Base-by-base conservation (phyloP, 2,888 invertebrate species). In the Hirtodrosophila alboralis region DNA sequence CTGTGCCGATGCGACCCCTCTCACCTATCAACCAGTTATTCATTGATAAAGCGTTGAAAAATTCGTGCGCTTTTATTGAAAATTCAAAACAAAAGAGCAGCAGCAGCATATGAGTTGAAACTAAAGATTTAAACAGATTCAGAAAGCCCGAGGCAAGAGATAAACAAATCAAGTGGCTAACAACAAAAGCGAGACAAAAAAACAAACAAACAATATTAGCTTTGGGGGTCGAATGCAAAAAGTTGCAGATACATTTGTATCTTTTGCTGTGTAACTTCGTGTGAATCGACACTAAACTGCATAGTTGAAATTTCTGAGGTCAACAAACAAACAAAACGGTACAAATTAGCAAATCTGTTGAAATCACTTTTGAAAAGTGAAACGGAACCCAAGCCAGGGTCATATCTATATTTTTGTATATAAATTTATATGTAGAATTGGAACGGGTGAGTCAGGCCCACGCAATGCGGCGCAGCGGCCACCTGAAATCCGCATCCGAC, bases 311-410 rank as follows among this genome's bases (percentile, higher is more conserved):
- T 59, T 33, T 57, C 65, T 36, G 59, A 64, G 64, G 53, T 59
- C 51, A 30, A 36, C 30, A 41, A 56, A 41, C 45, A 44, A 54
- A 36, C 49, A 49, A 7, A 66, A 28, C 53, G 21, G 30, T 43
- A 54, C 51, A 60, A 52, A 48, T 67, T 53, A 56, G 53, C 62
- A 65, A 68, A 64, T 59, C 54, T 54, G 73, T 57, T 56, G 57
- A 57, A 77, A 59, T 63, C n/a, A 44, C 37, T 64, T 59, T 61
- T 64, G 65, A 76, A 80, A 80, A 80, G 81, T 76, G 86, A 86
- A 80, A 80, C 80, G 86, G 81, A 84, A 80, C 80, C 69, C 56
- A 60, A 53, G 63, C 80, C 86, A 83, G 75, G 86, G 86, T 45
- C 86, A 41, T 33, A 41, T 16, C 23, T 40, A 21, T 38, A 37